phyloP scores from a whole-genome alignment of 1,140 invertebrate genomes.

The Meloidogyne chitwoodi region DNA sequence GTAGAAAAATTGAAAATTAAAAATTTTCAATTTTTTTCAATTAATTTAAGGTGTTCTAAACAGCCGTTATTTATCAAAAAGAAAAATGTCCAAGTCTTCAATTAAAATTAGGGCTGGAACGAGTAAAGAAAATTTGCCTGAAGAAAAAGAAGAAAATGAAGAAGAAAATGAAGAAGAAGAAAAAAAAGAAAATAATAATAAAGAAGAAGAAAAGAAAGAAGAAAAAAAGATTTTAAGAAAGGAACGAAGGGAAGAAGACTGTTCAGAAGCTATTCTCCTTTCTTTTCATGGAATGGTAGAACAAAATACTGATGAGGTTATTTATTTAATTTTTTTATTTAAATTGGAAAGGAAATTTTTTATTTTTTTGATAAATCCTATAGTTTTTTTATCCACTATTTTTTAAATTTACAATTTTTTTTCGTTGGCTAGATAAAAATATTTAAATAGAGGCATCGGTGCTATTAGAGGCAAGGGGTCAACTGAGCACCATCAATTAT shows the following conservation, averaged over 20 bases:
- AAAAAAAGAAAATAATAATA: not conserved
- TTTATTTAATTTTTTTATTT: no score
- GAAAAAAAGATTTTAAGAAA: not conserved
- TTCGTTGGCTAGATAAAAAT: no score
- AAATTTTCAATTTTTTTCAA: no score
- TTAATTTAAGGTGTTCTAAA: constrained; percentile 8
- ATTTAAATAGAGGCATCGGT: no score
- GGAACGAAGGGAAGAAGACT: constrained; percentile 9
- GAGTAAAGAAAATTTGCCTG: not conserved
- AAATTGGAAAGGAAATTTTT: no score
- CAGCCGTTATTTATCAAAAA: not conserved
- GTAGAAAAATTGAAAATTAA: not conserved
- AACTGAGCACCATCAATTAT: no score
- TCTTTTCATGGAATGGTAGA: constrained; percentile 62
- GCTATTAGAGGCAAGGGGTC: no score
- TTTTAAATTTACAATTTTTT: no score
- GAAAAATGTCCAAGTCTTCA: not conserved
- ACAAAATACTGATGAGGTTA: constrained; percentile 61
- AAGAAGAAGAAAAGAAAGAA: not conserved
- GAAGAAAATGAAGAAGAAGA: not conserved
- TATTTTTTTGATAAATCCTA: no score
- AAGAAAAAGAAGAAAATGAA: not conserved
- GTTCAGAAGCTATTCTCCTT: constrained; percentile 48
- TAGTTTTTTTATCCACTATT: no score
- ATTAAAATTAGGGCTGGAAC: not conserved